phyloP scores from a whole-genome alignment of 2,888 invertebrate genomes.

The Cordilura impudica region DNA sequence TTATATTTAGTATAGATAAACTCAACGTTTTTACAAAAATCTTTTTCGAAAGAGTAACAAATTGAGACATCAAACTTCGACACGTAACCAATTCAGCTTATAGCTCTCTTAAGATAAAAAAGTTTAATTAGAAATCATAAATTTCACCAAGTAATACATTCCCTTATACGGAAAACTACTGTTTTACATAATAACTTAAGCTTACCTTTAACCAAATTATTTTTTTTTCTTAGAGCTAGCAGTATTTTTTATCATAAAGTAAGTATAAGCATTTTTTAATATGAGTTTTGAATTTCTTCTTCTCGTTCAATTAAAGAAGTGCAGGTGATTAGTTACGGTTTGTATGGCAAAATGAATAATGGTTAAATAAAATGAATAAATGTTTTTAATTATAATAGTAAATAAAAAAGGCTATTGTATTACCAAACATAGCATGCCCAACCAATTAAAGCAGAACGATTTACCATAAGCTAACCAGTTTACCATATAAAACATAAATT shows the following conservation, averaged over 20 bases:
- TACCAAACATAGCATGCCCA: constrained; percentile 6
- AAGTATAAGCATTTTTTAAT: constrained; percentile 55
- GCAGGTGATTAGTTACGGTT: constrained; percentile 44
- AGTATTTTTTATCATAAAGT: constrained; percentile 42
- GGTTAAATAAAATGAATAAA: not conserved
- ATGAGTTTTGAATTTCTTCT: constrained; percentile 44
- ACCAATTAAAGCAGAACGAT: not conserved
- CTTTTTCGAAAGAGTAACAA: no score
- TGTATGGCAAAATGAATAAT: not conserved
- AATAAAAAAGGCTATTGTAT: constrained; percentile 1
- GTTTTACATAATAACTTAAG: constrained; percentile 5
- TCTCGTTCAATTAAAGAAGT: constrained; percentile 38
- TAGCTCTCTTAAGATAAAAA: not conserved
- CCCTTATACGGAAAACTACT: not conserved
- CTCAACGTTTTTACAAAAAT: no score
- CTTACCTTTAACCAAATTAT: constrained; percentile 56
- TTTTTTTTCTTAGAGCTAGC: constrained; percentile 41
- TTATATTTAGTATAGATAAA: no score
- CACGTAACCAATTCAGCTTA: no score
- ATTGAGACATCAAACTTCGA: no score
- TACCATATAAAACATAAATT: not conserved
- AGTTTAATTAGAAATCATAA: no score
- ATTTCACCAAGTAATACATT: constrained; percentile 32
- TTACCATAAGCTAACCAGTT: not conserved
- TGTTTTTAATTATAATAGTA: not conserved